Evolutionary conservation across 2,797 vertebrate species (phyloP).

Genomic region (Platyrinchus mystaceus): DNA sequence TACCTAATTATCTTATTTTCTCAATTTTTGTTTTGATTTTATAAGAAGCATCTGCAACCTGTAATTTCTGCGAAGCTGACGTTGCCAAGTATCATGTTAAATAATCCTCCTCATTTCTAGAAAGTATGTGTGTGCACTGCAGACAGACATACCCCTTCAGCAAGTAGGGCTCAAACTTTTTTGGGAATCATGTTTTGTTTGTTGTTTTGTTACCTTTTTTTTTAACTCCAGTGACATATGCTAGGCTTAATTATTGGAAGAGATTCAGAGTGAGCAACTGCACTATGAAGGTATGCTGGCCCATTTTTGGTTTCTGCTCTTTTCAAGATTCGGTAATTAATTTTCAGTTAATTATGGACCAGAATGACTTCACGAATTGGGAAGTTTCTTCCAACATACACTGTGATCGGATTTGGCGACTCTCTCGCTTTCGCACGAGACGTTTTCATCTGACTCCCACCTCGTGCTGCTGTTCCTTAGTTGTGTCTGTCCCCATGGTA

Average conservation of each 20-base stretch:
- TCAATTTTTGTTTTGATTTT: slow-evolving; percentile 32
- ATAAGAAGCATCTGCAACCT: slow-evolving; percentile 26
- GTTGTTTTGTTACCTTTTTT: background rate
- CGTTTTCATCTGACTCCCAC: background rate
- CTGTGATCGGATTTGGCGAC: background rate
- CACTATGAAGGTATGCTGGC: slow-evolving; percentile 55
- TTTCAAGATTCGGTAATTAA: slow-evolving; percentile 55
- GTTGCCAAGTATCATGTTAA: background rate
- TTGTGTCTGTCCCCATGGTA: background rate
- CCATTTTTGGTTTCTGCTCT: slow-evolving; percentile 56
- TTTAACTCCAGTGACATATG: slow-evolving; percentile 39
- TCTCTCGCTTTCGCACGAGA: background rate
- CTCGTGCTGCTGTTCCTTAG: background rate
- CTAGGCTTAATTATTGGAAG: slow-evolving; percentile 63
- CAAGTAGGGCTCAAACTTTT: slow-evolving; percentile 26
- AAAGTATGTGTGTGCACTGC: background rate
- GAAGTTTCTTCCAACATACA: background rate
- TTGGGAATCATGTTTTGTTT: background rate
- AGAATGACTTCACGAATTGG: background rate
- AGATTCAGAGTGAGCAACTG: slow-evolving; percentile 64
- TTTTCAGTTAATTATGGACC: slow-evolving; percentile 45
- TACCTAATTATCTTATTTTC: slow-evolving; percentile 45
- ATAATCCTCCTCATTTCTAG: background rate
- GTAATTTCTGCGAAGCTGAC: slow-evolving; percentile 25
- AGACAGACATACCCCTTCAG: background rate